Base-by-base conservation (phyloP, 2,113 vertebrate genomes). In the Empidonax alnorum region DNA sequence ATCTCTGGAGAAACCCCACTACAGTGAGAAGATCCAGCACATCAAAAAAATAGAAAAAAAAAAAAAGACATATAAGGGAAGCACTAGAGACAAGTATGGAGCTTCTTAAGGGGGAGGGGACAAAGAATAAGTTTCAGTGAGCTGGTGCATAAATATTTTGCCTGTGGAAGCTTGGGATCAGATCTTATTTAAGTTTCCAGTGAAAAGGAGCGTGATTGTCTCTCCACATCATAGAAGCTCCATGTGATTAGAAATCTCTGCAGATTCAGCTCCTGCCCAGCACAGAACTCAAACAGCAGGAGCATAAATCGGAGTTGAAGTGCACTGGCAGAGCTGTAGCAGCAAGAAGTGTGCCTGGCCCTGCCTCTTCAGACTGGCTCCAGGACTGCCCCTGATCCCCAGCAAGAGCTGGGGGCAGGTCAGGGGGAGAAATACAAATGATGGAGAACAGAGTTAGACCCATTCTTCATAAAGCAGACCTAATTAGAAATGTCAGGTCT, bases 211-310 rank as follows among this genome's bases (percentile, higher is more conserved):
- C 21, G 0, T 76, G 74, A 80, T 11, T 91, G 87, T 90, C 92
- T 66, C 83, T 91, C 74, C 77, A 58, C 41, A 93, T 90, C 46
- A 91, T 4, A 87, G 59, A 46, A 84, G 80, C 77, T 90, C 39
- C 6, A 0, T 9, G 25, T 92, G 93, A 89, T 92, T 59, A 68
- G 75, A 88, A 65, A 25, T 72, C 91, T 93, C 91, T 72, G 87
- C 82, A 97, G 93, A 93, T 49, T 90, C 88, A 75, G 73, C n/a
- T 94, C 69, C 78, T 72, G 74, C 76, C 27, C 83, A 58, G 80
- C 83, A n/a, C 41, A 78, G 73, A 92, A 66, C 88, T 96, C 95
- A 96, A 90, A 84, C 94, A 94, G 96, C 93, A 72, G 92, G 90
- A 81, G 73, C 10, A 3, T 41, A 78, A 93, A 72, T 79, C 0